Base-by-base conservation (phyloP, 2,797 vertebrate genomes). In the Ambastaia sidthimunki region DNA sequence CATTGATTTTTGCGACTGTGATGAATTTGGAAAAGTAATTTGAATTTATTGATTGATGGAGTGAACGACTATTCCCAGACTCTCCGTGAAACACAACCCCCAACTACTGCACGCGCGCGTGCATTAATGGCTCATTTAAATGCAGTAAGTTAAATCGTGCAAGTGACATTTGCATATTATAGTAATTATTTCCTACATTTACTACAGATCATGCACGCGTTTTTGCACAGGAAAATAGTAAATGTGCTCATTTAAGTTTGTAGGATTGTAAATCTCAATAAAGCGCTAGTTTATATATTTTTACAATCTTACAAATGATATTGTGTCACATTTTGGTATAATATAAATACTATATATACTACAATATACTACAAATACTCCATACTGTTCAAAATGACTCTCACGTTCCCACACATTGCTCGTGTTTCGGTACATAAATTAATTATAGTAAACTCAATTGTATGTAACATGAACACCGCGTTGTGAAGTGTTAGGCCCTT, bases 21-120 rank as follows among this genome's bases (percentile, higher is more conserved):
- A 97, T 96, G 95, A 96, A 96, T 96, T 95, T 95, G 94, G 94
- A 94, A 94, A 91, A 92, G 95, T 94, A 94, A 97, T 96, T 96
- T 94, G 93, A 95, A 95, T 92, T 89, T 95, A 96, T 96, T 93
- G 95, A 96, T 95, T 94, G 88, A 93, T 91, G 93, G 92, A 90
- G 93, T 93, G 88, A 90, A 91, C 91, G 89, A 93, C 91, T 91
- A 92, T 90, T 87, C 87, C 88, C 90, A 93, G 87, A 91, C 90
- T 88, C 77, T 88, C 79, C 88, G 90, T 84, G 72, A 83, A 76
- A 87, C 86, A 88, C 92, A 92, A 88, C 88, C 91, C 89, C 89
- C 89, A 89, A 84, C 86, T 63, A 63, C 21, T 90, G 88, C 90
- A 90, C 86, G 86, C 87, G 82, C 85, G 84, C 82, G 85, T 87